Base-by-base conservation (phyloP, 2,113 vertebrate species). In the Cepphus grylle region DNA sequence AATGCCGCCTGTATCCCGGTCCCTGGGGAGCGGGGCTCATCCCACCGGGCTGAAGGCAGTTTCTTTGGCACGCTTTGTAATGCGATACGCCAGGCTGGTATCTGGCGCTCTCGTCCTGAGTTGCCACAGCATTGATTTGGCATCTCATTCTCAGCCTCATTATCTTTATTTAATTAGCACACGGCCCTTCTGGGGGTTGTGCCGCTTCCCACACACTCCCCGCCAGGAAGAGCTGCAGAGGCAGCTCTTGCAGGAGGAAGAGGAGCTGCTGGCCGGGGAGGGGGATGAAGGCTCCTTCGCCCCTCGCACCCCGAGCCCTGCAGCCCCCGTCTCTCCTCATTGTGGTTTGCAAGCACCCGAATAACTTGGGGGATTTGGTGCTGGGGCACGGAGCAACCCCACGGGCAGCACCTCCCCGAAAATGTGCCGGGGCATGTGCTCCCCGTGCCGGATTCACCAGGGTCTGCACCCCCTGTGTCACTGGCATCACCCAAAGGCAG, bases 141-240 rank as follows among this genome's bases (percentile, higher is more conserved):
- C 94, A 96, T 95, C 95, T 97, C 88, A n/a, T 95, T 94, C 97
- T 86, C 94, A 89, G 95, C 79, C 94, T 95, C 94, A 94, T 96
- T 97, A 96, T 90, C 88, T 96, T 96, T 95, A 95, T 96, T 96
- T 93, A 96, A 94, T 97, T 96, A 96, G 95, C 94, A 90, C 86
- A 85, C 6, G 36, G 88, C 74, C 86, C 92, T 97, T 97, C 80
- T 94, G 96, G 93, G 95, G 90, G 77, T 94, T 93, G 93, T 49
- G 88, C 91, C 2, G 23, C 85, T 97, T 95, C 88, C 96, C 79
- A 95, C 95, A 90, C 88, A 8, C 81, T 96, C 78, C 58, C 85
- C 11, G 40, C 70, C 80, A 80, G 1, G 8, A 69, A 79, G 86
- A 86, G 76, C 83, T 70, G 61, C 81, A 63, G 84, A 93, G 69